A percentile compares a stretch with the other conserved stretches of the same genome.
These are phyloP conservation scores for Forbesichthys agassizii DNA, from an alignment of 2,113 vertebrate species.

Conservation along the genomic window DNA sequence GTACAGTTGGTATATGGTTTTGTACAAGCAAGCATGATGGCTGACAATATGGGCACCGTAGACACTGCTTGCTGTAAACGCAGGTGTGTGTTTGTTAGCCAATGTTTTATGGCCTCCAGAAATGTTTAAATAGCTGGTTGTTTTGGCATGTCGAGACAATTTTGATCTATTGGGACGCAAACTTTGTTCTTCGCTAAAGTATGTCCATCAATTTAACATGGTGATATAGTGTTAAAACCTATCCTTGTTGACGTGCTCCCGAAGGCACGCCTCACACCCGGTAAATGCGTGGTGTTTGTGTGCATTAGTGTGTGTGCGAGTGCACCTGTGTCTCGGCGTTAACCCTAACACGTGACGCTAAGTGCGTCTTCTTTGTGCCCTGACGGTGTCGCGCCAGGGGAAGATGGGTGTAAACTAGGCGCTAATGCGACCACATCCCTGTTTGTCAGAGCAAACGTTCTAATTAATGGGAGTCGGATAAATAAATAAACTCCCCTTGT, in stretches of 20 bases:
- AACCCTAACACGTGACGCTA: constrained; percentile 3
- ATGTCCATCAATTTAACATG: constrained; percentile 22
- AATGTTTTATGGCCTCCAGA: background rate
- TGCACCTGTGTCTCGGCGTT: constrained; percentile 27
- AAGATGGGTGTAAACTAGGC: constrained; percentile 64
- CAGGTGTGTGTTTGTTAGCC: background rate
- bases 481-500: constrained; percentile 64
- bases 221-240: constrained; percentile 22
- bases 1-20: constrained; percentile 13
- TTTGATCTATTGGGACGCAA: background rate
- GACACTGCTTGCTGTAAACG: background rate
- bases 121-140: too few relatives aligned
- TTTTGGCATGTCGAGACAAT: background rate
- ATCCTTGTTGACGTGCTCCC: constrained; percentile 14
- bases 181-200: background rate
- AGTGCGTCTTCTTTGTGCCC: constrained; percentile 17
- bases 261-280: background rate
- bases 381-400: constrained; percentile 43
- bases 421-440: constrained; percentile 69
- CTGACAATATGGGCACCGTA: background rate
- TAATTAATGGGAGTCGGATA: constrained; percentile 71
- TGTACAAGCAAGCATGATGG: background rate
- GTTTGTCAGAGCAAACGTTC: constrained; percentile 64
- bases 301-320: constrained; percentile 6
- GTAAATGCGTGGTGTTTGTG: too few relatives aligned